Evolutionary conservation across 2,113 vertebrate genomes (phyloP), one percentile per base, ranked within the genome.

Genomic region (Bos indicus): DNA sequence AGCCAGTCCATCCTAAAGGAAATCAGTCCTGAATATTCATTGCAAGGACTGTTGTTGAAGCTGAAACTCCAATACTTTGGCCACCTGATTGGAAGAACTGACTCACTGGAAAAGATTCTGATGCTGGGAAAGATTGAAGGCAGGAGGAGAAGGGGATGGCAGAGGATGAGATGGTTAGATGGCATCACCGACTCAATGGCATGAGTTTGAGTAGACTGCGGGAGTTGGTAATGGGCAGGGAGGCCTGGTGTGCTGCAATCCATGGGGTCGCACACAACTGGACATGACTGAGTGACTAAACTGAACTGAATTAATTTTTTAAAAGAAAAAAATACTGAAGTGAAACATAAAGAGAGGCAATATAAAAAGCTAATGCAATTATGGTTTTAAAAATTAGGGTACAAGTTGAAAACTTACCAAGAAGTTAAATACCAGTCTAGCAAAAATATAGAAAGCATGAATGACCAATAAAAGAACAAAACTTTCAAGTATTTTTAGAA

Each of bases 211-310:
- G n/a, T 71, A 36, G n/a, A 71, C 67, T 71, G n/a, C 2, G 2
- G n/a, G 67, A 71, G 19, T 36, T 36, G n/a, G 4, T 71, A 9
- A 36, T 71, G 19, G n/a, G 36, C 9, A 36, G n/a, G 67, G 19
- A 71, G 19, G 67, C n/a, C 67, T 71, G 67, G 10, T 12, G 19
- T 71, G 67, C 19, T 71, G n/a, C 64, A 71, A 23, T 71, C n/a
- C n/a, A 21, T 71, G 64, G 9, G 8, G n/a, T 71, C 0, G 1
- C 67, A 71, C 36, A 71, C 19, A 71, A 19, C 21, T 0, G 2
- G 17, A 23, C 19, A 36, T 36, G n/a, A 71, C n/a, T 71, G n/a
- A 71, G 19, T 71, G n/a, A 23, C 67, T 36, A 6, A 71, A 71
- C 67, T 71, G 10, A 71, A 36, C 64, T 71, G n/a, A 71, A 36